These are phyloP conservation scores for Drosophila littoralis DNA, from an alignment of 1,140 invertebrate species.

Conservation along the genomic window DNA sequence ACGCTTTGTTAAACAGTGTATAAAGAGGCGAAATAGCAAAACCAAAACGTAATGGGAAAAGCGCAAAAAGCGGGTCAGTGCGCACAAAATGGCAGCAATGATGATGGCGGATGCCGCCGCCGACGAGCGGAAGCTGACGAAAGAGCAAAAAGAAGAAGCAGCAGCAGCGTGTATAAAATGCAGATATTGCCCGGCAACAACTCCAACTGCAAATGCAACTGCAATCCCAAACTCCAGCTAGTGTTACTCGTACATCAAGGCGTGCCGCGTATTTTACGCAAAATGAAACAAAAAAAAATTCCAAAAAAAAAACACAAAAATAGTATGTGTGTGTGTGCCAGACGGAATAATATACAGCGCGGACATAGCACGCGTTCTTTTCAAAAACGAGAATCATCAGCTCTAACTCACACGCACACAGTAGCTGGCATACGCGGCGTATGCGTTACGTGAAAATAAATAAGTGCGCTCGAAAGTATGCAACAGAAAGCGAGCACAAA, in stretches of 20 bases:
- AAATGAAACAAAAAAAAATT: constrained; percentile 65
- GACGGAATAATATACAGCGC: constrained; percentile 58
- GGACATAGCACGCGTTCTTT: constrained; percentile 27
- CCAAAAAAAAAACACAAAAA: constrained; percentile 31
- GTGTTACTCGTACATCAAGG: constrained; percentile 38
- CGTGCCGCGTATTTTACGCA: constrained; percentile 62
- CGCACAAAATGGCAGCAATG: constrained; percentile 78
- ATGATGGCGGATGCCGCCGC: constrained; percentile 68
- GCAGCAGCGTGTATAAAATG: constrained; percentile 59
- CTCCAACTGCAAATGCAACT: neutral
- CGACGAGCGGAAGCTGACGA: constrained; percentile 64
- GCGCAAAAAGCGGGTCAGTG: constrained; percentile 77
- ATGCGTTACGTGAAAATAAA: constrained; percentile 68
- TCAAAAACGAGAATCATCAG: constrained; percentile 37
- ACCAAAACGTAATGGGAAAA: constrained; percentile 76
- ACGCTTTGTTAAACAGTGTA: neutral
- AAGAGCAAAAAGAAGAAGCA: constrained; percentile 45
- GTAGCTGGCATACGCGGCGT: constrained; percentile 47
- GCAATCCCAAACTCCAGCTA: constrained; percentile 1
- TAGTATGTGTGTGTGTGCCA: constrained; percentile 28
- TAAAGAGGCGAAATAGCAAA: constrained; percentile 55
- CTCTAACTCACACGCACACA: constrained; percentile 33
- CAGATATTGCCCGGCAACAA: constrained; percentile 68
- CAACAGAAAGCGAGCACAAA: constrained; percentile 39
- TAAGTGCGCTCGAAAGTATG: constrained; percentile 60